Conservation (phyloP, 2,888 invertebrate genomes). For the Ennomos quercinarius region DNA sequence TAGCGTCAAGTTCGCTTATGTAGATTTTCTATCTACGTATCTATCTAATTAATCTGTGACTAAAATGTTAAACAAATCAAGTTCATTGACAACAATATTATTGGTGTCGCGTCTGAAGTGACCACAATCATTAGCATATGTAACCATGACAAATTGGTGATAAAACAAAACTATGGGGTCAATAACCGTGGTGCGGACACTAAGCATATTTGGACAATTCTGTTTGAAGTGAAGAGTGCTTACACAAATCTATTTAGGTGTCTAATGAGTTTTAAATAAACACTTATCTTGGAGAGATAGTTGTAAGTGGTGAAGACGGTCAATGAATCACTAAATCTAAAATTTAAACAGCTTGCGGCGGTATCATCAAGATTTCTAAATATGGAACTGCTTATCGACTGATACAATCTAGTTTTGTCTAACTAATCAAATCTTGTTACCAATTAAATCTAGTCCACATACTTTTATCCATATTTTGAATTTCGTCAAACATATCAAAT, state of each 20-base stretch:
- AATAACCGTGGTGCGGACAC: conserved; percentile 4
- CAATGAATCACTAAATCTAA: background rate
- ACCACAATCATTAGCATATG: conserved; percentile 12
- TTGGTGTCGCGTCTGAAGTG: conserved; percentile 10
- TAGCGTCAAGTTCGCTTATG: too few relatives aligned
- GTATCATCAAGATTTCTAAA: too few relatives aligned
- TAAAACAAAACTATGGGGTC: conserved; percentile 25
- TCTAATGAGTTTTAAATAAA: conserved; percentile 8
- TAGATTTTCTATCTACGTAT: too few relatives aligned
- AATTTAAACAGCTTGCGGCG: too few relatives aligned
- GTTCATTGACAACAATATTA: conserved; percentile 16
- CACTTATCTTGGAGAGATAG: conserved; percentile 4
- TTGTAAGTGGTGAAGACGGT: background rate
- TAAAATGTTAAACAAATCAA: conserved; percentile 15
- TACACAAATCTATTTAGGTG: conserved; percentile 6
- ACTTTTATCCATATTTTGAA: too few relatives aligned
- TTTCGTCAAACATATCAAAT: too few relatives aligned
- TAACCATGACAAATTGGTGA: conserved; percentile 17
- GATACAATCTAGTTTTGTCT: too few relatives aligned
- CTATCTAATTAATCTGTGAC: background rate
- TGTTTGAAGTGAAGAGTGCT: conserved; percentile 7
- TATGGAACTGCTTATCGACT: too few relatives aligned
- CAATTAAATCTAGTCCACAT: too few relatives aligned
- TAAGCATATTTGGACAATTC: conserved; percentile 7
- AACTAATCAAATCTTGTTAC: too few relatives aligned